These are phyloP conservation scores for Orthosia gothica DNA, from an alignment of 2,888 invertebrate genomes.

Conservation along the genomic window DNA sequence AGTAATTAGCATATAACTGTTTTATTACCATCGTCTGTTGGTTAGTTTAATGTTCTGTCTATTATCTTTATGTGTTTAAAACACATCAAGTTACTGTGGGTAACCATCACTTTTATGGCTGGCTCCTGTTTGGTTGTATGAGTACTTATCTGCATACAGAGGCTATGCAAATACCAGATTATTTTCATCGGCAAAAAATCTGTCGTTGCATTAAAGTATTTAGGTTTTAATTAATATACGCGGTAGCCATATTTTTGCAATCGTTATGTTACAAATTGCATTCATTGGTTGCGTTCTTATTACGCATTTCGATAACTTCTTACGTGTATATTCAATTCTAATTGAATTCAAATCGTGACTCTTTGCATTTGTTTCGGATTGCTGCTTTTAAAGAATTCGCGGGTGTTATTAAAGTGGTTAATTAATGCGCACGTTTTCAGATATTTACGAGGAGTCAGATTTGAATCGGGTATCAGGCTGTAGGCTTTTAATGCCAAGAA, in stretches of 20 bases:
- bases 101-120: not conserved
- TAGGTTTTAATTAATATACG: slow-evolving; percentile 9
- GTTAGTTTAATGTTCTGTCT: not conserved
- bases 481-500: slow-evolving; percentile 24
- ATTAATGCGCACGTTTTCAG: slow-evolving; percentile 38
- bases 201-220: too few relatives aligned
- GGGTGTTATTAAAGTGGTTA: slow-evolving; percentile 39
- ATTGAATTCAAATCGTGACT: slow-evolving; percentile 58
- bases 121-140: not conserved
- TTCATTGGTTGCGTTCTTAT: slow-evolving; percentile 36
- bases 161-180: not conserved
- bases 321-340: slow-evolving; percentile 59
- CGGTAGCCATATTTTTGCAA: slow-evolving; percentile 13
- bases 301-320: slow-evolving; percentile 51
- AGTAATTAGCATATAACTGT: slow-evolving; percentile 31
- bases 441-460: slow-evolving; percentile 28
- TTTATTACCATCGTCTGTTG: slow-evolving; percentile 26
- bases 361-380: slow-evolving; percentile 57
- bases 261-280: slow-evolving; percentile 13
- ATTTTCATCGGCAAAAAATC: not conserved
- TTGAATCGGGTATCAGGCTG: slow-evolving; percentile 26
- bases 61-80: slow-evolving; percentile 13
- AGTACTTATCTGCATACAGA: not conserved
- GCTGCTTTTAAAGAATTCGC: slow-evolving; percentile 55
- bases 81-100: not conserved